A percentile compares a stretch with the other conserved stretches of the same genome.
These are phyloP conservation scores for Mirza zaza DNA, from an alignment of 2,113 vertebrate species.

Conservation along the genomic window DNA sequence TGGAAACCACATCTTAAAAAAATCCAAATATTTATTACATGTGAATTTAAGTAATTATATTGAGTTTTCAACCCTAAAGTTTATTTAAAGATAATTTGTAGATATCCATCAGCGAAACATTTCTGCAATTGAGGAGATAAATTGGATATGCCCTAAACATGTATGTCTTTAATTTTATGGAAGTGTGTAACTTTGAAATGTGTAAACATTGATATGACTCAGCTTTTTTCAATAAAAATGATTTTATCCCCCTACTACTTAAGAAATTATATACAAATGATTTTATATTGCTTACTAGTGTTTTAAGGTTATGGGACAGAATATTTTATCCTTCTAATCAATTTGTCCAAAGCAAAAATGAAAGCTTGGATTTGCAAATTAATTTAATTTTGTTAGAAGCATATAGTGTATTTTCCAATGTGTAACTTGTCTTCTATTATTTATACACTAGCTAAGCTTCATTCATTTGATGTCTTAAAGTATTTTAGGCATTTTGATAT, in stretches of 20 bases:
- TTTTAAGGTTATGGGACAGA: neutral
- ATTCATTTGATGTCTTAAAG: neutral
- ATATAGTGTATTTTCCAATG: neutral
- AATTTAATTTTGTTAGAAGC: neutral
- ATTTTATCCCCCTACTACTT: neutral
- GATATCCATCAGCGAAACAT: neutral
- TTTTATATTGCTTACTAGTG: neutral
- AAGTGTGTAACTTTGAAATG: neutral
- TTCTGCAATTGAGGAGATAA: neutral
- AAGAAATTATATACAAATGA: neutral
- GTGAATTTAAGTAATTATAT: neutral
- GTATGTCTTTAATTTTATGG: neutral
- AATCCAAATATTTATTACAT: neutral
- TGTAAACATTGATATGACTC: neutral
- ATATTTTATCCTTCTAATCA: neutral
- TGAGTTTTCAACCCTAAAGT: neutral
- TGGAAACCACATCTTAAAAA: neutral
- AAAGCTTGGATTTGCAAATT: neutral
- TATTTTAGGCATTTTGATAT: conserved; percentile 17
- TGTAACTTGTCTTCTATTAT: neutral
- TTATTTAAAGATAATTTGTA: conserved; percentile 13
- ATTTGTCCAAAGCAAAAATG: neutral
- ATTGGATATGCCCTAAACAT: neutral
- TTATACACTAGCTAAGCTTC: neutral
- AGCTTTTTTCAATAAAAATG: neutral